Base-by-base conservation (phyloP, 2,797 vertebrate species). In the Avahi laniger region DNA sequence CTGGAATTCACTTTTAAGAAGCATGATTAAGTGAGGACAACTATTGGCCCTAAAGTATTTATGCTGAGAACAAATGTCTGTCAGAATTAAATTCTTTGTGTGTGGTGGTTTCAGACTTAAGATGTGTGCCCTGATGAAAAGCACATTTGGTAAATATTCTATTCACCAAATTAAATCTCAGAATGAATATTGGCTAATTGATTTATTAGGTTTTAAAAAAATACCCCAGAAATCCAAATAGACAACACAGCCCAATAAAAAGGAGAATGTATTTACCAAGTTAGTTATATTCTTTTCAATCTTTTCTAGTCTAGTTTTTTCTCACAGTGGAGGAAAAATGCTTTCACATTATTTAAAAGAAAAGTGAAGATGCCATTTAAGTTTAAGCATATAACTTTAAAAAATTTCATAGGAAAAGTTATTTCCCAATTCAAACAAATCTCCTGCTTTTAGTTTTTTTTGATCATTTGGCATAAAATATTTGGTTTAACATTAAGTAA, bases 131-230 rank as follows among this genome's bases (percentile, higher is more conserved):
- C 91, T 95, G 97, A 97, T 98, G 98, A 97, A 98, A 97, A 98
- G 98, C 98, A 97, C 97, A 96, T 98, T n/a, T n/a, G n/a, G n/a
- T n/a, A n/a, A n/a, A 98, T 98, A 98, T 98, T 98, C 96, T 89
- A 94, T 97, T 98, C 97, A 95, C 96, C 98, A 98, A 98, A 98
- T 98, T 98, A 98, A 98, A 98, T 98, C 96, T 98, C 95, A 97
- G 96, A 96, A 43, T 95, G 97, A 98, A 98, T 98, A 98, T 95
- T 97, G 96, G 96, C 95, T 98, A 98, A 98, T 98, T 98, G 98
- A 98, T 98, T 98, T 98, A 98, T 98, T 98, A 96, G 98, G 96
- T 98, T 97, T 98, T 89, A 95, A 18, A 98, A 98, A 98, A 98
- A 89, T 86, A 91, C 84, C 59, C 26, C 93, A 96, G 97, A 93